Evolutionary conservation across 2,113 vertebrate species (phyloP), one percentile per base, ranked within the genome.

Genomic region (Castor canadensis): DNA sequence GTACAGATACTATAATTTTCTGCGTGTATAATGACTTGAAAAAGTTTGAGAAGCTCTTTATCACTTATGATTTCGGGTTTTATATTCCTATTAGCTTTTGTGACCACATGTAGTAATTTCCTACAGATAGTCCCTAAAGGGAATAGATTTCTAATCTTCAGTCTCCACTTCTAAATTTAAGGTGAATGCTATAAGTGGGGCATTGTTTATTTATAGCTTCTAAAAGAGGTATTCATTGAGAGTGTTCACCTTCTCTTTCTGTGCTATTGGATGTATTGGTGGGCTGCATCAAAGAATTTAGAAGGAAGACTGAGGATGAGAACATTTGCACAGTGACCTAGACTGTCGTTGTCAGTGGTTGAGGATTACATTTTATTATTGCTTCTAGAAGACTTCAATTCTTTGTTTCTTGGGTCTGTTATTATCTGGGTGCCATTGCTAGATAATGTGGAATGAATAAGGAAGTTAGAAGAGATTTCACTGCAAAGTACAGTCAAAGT

Each of bases 151-250:
- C 28, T 81, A 16, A 91, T 82, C 15, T 47, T 75, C 47, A 81
- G 35, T 89, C 86, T 89, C 45, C 43, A 66, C 73, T 80, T 94
- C 11, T 58, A 81, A 89, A 75, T 56, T 93, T 84, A 69, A 95
- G 52, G 6, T 84, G 32, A 89, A 47, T 73, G 15, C 81, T 67
- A 52, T 26, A 81, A 77, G 1, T 22, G 40, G n/a, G n/a, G 13
- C 56, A n/a, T 13, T 89, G 38, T 76, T 66, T 69, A 5, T 56
- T 85, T 91, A 17, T 72, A 32, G 73, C 32, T 58, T 67, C 52
- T 24, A 3, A 47, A 84, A 32, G 91, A 73, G 17, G 28, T 62
- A 26, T 38, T 82, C 12, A 2, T 47, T n/a, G n/a, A 12, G 9
- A 62, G n/a, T 83, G 26, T 86, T 92, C 43, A 67, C 45, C 66